These are phyloP conservation scores for Lepidurus arcticus DNA, from an alignment of 1,140 invertebrate species.

Conservation along the genomic window DNA sequence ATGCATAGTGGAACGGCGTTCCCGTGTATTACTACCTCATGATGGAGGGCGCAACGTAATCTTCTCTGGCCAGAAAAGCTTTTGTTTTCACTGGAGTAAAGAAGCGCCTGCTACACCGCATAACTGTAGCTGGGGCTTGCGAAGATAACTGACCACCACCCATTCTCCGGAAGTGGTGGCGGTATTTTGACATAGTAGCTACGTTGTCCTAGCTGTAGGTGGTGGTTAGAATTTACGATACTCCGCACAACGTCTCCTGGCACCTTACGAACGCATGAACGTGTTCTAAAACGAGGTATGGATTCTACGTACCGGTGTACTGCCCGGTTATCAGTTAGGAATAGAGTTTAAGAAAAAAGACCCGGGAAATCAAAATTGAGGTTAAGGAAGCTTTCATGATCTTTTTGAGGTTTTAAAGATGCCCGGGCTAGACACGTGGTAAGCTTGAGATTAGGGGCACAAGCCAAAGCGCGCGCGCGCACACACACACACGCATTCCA, in stretches of 20 bases:
- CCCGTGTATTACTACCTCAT: not conserved
- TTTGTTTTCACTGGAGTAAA: not conserved
- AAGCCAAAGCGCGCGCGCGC: not conserved
- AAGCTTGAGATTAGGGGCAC: not conserved
- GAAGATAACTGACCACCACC: not conserved
- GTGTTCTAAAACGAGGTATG: too few relatives aligned
- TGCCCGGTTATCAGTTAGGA: too few relatives aligned
- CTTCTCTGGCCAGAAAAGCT: not conserved
- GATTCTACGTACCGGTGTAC: too few relatives aligned
- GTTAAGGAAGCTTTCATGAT: not conserved
- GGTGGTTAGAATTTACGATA: not conserved
- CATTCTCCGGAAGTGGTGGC: not conserved
- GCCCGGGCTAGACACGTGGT: not conserved
- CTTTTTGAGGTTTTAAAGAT: not conserved
- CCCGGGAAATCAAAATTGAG: too few relatives aligned
- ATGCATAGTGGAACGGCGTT: not conserved
- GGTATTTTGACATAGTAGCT: not conserved
- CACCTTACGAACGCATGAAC: too few relatives aligned
- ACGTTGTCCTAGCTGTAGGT: not conserved
- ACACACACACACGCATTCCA: not conserved
- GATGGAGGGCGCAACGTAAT: not conserved
- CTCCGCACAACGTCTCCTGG: not conserved
- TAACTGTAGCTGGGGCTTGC: not conserved
- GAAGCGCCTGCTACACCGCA: not conserved
- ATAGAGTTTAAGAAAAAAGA: too few relatives aligned